phyloP scores from a whole-genome alignment of 2,888 invertebrate species.

The Thelaira solivaga region DNA sequence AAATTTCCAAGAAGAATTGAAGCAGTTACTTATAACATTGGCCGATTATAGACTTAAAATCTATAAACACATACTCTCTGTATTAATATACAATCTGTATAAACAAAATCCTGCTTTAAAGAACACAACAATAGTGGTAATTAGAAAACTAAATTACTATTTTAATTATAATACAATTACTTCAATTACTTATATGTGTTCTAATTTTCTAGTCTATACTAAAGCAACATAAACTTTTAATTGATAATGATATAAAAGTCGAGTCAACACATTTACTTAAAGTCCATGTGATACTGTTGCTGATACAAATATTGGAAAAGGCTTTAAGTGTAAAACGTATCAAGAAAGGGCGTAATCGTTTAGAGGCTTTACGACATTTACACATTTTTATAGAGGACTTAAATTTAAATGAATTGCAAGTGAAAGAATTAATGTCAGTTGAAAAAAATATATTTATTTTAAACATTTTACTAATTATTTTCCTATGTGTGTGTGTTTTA shows the following conservation, averaged over 20 bases:
- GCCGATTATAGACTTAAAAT: constrained; percentile 44
- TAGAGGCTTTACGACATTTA: constrained; percentile 60
- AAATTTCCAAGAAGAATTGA: constrained; percentile 46
- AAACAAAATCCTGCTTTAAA: constrained; percentile 48
- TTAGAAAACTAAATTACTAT: no score
- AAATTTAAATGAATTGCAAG: constrained; percentile 46
- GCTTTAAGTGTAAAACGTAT: constrained; percentile 38
- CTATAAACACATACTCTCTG: constrained; percentile 54
- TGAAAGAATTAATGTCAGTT: constrained; percentile 57
- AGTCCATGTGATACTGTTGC: constrained; percentile 56
- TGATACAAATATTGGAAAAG: constrained; percentile 58
- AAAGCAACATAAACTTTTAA: constrained; percentile 53
- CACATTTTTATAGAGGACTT: constrained; percentile 52
- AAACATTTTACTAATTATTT: background rate
- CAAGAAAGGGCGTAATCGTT: constrained; percentile 51
- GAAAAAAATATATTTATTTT: background rate
- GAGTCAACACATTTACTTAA: constrained; percentile 50
- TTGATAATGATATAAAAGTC: constrained; percentile 42
- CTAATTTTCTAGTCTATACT: constrained; percentile 43
- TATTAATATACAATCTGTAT: constrained; percentile 61
- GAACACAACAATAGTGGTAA: constrained; percentile 44
- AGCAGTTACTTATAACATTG: constrained; percentile 45
- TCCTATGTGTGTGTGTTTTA: background rate
- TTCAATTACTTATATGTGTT: no score
- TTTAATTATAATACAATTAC: no score